phyloP scores from a whole-genome alignment of 2,113 vertebrate species.

The Pterocles burchelli region DNA sequence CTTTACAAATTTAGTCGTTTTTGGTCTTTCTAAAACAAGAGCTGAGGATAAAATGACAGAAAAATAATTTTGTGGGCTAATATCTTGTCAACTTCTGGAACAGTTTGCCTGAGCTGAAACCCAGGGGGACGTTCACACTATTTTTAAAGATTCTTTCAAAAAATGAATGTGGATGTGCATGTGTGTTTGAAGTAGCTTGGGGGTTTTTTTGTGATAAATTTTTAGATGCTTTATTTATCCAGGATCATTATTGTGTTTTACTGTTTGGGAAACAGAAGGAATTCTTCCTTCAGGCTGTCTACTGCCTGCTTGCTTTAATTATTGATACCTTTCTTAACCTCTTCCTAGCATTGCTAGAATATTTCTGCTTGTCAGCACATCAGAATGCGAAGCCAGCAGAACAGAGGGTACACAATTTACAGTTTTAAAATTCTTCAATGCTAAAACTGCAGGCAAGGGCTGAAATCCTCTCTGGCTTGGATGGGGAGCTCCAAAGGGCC shows the following conservation, averaged over 20 bases:
- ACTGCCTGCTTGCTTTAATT: background rate
- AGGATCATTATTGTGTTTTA: slow-evolving; percentile 19
- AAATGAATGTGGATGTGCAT: background rate
- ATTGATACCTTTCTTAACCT: background rate
- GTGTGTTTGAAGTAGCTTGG: background rate
- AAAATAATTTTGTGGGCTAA: background rate
- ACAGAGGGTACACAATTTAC: background rate
- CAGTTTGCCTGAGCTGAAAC: background rate
- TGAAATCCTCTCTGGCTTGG: background rate
- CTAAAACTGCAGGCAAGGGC: background rate
- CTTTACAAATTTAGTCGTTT: background rate
- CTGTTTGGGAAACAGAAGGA: slow-evolving; percentile 41
- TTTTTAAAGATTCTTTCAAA: background rate
- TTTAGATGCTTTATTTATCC: background rate
- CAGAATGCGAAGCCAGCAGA: background rate
- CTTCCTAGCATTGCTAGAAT: background rate
- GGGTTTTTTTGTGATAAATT: fast-evolving
- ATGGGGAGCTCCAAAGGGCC: background rate
- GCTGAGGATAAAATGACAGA: background rate
- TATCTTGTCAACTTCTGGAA: background rate
- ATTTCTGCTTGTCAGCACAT: background rate
- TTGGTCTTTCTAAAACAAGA: background rate
- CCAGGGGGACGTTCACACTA: background rate
- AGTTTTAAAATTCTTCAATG: background rate
- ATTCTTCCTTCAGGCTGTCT: slow-evolving; percentile 18